Evolutionary conservation across 1,140 invertebrate species (phyloP).

Genomic region (Megalonaias nervosa): DNA sequence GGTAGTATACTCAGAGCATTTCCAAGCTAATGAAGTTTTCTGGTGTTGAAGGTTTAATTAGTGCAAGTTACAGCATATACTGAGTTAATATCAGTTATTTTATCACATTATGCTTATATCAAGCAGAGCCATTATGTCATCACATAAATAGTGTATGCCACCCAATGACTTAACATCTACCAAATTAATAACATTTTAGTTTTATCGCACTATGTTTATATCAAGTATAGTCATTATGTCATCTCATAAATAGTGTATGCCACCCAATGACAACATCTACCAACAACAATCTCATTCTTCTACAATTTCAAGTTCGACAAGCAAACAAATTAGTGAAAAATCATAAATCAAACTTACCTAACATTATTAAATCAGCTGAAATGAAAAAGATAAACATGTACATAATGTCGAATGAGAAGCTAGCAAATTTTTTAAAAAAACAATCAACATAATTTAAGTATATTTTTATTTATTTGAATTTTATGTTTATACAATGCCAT

Average conservation of each 20-base stretch:
- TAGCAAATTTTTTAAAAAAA: no score
- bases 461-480: neutral
- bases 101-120: no score
- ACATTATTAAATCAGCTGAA: constrained; percentile 89
- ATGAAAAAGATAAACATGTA: constrained; percentile 41
- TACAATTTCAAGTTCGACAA: neutral
- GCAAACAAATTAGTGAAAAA: neutral
- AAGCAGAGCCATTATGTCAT: no score
- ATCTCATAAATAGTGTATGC: neutral
- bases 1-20: no score
- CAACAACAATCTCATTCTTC: neutral
- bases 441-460: neutral
- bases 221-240: neutral
- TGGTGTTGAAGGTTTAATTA: no score
- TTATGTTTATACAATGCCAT: no score
- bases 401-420: no score
- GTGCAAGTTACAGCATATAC: no score
- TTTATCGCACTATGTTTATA: neutral
- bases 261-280: no score
- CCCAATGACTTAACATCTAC: neutral
- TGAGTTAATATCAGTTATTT: no score
- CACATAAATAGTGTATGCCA: no score
- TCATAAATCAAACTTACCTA: constrained; percentile 54
- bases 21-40: no score
- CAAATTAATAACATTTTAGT: neutral